These are phyloP conservation scores for Cirrhinus molitorella DNA, from an alignment of 2,797 vertebrate species.

Conservation along the genomic window DNA sequence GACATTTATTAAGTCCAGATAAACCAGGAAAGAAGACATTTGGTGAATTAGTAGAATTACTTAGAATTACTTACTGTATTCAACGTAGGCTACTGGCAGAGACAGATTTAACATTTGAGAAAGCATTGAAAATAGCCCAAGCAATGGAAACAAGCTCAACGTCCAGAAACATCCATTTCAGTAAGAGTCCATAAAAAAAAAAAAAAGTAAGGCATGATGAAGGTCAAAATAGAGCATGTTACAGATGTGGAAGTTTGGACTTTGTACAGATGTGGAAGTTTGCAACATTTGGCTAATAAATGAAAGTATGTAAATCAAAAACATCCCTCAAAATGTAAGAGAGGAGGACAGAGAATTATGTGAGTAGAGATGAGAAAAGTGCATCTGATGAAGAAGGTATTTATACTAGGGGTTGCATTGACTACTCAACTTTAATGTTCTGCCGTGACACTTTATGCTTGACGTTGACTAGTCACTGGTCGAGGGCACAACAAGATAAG, in stretches of 20 bases:
- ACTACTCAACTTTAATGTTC: too few species aligned
- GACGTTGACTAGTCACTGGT: too few species aligned
- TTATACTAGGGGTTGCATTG: too few species aligned
- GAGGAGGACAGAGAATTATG: background rate
- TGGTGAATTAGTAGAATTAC: too few species aligned
- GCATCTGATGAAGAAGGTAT: slow-evolving; percentile 19
- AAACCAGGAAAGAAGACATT: too few species aligned
- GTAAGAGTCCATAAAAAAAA: background rate
- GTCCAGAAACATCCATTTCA: too few species aligned
- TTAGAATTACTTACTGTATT: too few species aligned
- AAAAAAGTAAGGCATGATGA: background rate
- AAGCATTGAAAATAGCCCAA: background rate
- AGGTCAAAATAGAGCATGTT: background rate
- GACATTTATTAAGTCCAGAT: too few species aligned
- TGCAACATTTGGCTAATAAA: background rate
- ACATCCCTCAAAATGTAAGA: background rate
- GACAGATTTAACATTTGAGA: slow-evolving; percentile 32
- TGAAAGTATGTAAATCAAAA: slow-evolving; percentile 4
- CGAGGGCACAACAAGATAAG: too few species aligned
- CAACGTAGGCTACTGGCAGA: slow-evolving; percentile 25
- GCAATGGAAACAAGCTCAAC: too few species aligned
- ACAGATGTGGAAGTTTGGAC: background rate
- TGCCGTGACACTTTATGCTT: too few species aligned
- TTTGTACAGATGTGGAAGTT: background rate
- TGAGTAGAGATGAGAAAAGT: background rate